Evolutionary conservation across 1,140 invertebrate genomes (phyloP).

Genomic region (Pseudobourletiella spinata): DNA sequence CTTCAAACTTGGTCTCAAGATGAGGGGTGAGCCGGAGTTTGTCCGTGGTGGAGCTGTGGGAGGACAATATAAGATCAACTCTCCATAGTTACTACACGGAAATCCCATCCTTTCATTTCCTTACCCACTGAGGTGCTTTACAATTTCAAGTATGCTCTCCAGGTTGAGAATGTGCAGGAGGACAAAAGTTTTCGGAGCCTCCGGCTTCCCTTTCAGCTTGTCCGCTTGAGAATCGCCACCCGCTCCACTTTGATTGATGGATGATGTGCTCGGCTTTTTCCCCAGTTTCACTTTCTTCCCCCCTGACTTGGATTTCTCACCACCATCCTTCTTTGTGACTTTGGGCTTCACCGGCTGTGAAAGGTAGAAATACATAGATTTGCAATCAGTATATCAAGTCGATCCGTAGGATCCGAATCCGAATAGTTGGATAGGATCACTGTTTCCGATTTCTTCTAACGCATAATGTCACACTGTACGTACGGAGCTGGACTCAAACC

Average conservation of each 20-base stretch:
- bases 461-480: too few relatives aligned
- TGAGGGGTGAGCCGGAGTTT: not conserved
- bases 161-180: slow-evolving; percentile 18
- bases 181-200: not conserved
- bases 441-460: too few relatives aligned
- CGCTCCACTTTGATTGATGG: not conserved
- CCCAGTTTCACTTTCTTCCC: slow-evolving; percentile 2
- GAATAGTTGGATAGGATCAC: too few relatives aligned
- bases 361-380: not conserved
- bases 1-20: slow-evolving; percentile 12
- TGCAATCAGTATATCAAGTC: not conserved
- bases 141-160: slow-evolving; percentile 10
- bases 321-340: slow-evolving; percentile 1
- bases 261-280: not conserved
- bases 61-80: not conserved
- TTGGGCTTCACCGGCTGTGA: slow-evolving; percentile 4
- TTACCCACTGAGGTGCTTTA: slow-evolving; percentile 16
- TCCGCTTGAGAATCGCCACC: not conserved
- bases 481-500: too few relatives aligned
- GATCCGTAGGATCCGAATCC: too few relatives aligned
- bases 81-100: not conserved
- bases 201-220: not conserved
- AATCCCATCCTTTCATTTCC: not conserved
- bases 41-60: not conserved
- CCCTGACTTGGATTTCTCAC: not conserved